Conservation (phyloP, 2,797 vertebrate genomes). For the Semotilus atromaculatus region DNA sequence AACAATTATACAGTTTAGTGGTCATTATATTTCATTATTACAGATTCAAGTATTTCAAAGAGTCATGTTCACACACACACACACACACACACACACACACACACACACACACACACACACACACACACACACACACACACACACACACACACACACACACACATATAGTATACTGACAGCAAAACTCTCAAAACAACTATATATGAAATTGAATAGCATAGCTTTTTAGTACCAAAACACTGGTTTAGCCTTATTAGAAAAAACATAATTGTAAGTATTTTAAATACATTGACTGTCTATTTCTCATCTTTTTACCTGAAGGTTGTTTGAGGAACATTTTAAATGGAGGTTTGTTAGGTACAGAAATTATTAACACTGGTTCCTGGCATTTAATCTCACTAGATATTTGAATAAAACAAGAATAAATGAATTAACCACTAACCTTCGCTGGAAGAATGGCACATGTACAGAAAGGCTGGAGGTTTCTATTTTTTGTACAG, state of each 20-base stretch:
- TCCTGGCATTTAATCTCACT: conserved; percentile 12
- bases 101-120: too few relatives aligned
- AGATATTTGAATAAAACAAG: neutral
- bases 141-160: too few relatives aligned
- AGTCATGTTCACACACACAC: too few relatives aligned
- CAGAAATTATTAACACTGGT: conserved; percentile 16
- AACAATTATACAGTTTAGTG: neutral
- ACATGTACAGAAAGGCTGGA: neutral
- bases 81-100: too few relatives aligned
- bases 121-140: too few relatives aligned
- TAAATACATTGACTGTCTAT: neutral
- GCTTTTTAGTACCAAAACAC: neutral
- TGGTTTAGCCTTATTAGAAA: conserved; percentile 9
- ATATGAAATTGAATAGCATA: neutral
- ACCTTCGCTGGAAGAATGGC: conserved; percentile 5
- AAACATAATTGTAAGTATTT: neutral
- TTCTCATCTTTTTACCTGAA: conserved; percentile 15
- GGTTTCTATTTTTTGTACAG: neutral
- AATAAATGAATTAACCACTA: conserved; percentile 4
- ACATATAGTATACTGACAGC: too few relatives aligned
- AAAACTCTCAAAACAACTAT: too few relatives aligned
- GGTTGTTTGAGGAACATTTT: conserved; percentile 23
- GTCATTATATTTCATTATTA: neutral
- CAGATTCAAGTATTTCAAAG: neutral
- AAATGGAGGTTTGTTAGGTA: conserved; percentile 23